phyloP scores from a whole-genome alignment of 2,113 vertebrate species.

The Uria lomvia region DNA sequence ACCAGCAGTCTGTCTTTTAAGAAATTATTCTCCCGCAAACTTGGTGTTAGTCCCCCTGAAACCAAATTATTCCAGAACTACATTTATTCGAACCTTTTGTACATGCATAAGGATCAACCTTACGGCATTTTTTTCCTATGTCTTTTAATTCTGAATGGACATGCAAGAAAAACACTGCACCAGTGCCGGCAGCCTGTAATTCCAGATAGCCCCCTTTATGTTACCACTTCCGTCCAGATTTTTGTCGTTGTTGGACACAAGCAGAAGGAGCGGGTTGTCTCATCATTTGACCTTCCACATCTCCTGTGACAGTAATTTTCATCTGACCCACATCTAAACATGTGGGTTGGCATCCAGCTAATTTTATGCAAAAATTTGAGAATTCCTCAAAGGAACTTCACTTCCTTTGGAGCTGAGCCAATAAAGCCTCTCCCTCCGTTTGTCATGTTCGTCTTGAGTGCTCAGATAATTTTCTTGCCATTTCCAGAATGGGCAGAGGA shows the following conservation, averaged over 20 bases:
- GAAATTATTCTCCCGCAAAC: not conserved
- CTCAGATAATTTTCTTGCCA: not conserved
- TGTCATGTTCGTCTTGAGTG: not conserved
- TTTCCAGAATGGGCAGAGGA: not conserved
- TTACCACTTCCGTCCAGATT: constrained; percentile 32
- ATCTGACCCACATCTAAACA: constrained; percentile 1
- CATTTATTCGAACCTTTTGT: not conserved
- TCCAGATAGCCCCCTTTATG: not conserved
- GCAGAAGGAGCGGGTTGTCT: not conserved
- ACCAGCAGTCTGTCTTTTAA: not conserved
- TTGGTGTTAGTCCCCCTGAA: not conserved
- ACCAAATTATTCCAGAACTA: not conserved
- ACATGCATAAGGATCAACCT: not conserved
- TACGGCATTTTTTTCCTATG: not conserved
- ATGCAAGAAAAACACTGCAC: not conserved
- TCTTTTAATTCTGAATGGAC: not conserved
- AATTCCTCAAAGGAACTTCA: constrained; percentile 10
- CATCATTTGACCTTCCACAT: not conserved
- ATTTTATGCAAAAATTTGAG: constrained; percentile 36
- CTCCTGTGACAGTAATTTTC: not conserved
- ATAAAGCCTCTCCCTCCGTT: not conserved
- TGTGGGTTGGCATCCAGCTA: not conserved
- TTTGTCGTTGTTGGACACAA: constrained; percentile 5
- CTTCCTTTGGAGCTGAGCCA: not conserved
- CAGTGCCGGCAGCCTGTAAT: not conserved